Evolutionary conservation across 2,888 invertebrate genomes (phyloP), one percentile per base, ranked within the genome.

Genomic region (Lasioglossum lativentre): DNA sequence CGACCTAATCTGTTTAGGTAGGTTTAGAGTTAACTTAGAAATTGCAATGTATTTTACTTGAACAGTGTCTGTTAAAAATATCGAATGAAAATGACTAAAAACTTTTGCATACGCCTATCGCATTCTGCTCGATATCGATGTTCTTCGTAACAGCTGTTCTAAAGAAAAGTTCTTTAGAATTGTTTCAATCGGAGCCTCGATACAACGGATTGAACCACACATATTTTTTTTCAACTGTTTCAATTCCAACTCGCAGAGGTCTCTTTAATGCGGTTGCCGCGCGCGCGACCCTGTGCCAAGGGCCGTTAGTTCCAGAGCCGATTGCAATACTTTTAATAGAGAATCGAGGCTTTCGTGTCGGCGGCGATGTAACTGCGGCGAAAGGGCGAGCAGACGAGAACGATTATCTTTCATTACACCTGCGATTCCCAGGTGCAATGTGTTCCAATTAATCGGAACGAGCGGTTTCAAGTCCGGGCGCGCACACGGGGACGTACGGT

Each of bases 381-480:
- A 88, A 90, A 88, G 89, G 84, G 88, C 89, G 88, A 90, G 83
- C 88, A 87, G 89, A 82, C 86, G 85, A 83, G 89, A 92, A 88
- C 91, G 90, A 94, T 94, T 94, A 94, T 94, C 94, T 94, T 91
- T 84, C 86, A 85, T 89, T 90, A 91, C 94, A 94, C 94, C 94
- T 94, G 94, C 88, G 92, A 94, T 94, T 94, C 94, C 93, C 94
- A 94, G 92, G 90, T 91, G 87, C 86, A 87, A 89, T 88, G 90
- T 89, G 89, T 89, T 88, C 86, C 87, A 87, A 91, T 91, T 89
- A 90, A 91, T 91, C 84, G 90, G 83, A 86, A 76, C 84, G 86
- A 76, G 77, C 66, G 45, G 84, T 74, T 85, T 74, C 80, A 75
- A 86, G 86, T 82, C 86, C 45, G 78, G n/a, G n/a, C 52, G 79